Percentiles rank a stretch among this genome's conserved stretches.
phyloP scores from a whole-genome alignment of 2,797 vertebrate genomes.

The Tamandua tetradactyla region DNA sequence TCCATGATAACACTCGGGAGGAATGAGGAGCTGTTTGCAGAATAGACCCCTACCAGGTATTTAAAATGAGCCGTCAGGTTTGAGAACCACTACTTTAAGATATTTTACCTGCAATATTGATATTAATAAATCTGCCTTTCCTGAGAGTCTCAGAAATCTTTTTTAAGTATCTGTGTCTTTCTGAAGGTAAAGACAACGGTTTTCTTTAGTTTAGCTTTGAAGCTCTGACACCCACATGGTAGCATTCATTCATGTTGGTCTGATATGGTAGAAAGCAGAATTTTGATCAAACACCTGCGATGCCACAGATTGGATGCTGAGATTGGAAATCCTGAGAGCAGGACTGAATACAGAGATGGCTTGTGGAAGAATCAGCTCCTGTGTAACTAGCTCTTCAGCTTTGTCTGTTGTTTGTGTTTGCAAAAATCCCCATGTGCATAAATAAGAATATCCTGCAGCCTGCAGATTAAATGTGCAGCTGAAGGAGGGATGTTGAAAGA shows the following conservation, averaged over 20 bases:
- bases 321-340: slow-evolving; percentile 15
- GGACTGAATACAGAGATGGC: neutral
- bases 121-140: neutral
- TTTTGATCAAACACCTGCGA: slow-evolving; percentile 10
- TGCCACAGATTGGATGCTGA: slow-evolving; percentile 9
- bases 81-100: neutral
- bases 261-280: neutral
- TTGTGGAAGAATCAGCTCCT: neutral
- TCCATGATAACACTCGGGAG: neutral
- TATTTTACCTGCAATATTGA: neutral
- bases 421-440: neutral
- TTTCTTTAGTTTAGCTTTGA: neutral
- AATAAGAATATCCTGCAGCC: neutral
- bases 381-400: neutral
- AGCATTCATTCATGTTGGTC: neutral
- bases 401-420: neutral
- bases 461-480: neutral
- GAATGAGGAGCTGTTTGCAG: neutral
- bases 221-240: neutral
- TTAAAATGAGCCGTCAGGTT: neutral
- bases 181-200: neutral
- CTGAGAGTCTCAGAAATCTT: neutral
- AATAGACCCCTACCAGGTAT: neutral
- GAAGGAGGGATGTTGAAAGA: neutral
- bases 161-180: neutral